Conservation (phyloP, 2,113 vertebrate genomes). For the Gallinago media region DNA sequence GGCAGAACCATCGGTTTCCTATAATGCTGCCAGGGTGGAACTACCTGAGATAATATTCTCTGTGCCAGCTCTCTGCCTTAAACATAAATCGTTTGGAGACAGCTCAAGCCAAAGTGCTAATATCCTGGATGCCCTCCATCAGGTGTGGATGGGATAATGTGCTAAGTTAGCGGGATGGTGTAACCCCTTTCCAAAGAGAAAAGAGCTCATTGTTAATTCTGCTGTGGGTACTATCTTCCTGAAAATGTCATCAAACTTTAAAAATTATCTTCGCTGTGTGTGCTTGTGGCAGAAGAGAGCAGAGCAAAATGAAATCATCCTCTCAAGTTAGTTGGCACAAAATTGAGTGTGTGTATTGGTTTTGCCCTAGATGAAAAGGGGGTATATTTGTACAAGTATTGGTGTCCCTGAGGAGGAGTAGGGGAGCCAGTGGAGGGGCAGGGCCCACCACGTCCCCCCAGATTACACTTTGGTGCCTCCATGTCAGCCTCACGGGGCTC, state of each 20-base stretch:
- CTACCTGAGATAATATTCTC: neutral
- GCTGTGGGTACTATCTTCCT: neutral
- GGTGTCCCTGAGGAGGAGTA: neutral
- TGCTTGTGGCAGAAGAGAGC: neutral
- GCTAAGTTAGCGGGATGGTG: neutral
- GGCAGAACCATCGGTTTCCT: neutral
- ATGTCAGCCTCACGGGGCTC: fast-evolving
- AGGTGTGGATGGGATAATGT: neutral
- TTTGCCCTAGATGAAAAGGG: neutral
- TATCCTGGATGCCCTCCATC: neutral
- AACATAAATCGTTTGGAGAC: neutral
- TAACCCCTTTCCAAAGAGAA: neutral
- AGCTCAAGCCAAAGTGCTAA: neutral
- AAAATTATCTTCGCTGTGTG: neutral
- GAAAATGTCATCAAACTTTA: neutral
- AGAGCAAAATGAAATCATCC: neutral
- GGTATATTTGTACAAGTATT: fast-evolving
- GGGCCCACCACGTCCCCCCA: fast-evolving
- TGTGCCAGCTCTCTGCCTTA: neutral
- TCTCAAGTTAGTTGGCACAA: neutral
- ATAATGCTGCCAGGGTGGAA: neutral
- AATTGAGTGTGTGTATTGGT: fast-evolving
- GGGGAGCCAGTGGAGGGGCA: neutral
- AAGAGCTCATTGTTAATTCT: neutral
- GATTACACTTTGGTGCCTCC: neutral